These are phyloP conservation scores for Amyelois transitella DNA, from an alignment of 1,140 invertebrate species.

Conservation along the genomic window DNA sequence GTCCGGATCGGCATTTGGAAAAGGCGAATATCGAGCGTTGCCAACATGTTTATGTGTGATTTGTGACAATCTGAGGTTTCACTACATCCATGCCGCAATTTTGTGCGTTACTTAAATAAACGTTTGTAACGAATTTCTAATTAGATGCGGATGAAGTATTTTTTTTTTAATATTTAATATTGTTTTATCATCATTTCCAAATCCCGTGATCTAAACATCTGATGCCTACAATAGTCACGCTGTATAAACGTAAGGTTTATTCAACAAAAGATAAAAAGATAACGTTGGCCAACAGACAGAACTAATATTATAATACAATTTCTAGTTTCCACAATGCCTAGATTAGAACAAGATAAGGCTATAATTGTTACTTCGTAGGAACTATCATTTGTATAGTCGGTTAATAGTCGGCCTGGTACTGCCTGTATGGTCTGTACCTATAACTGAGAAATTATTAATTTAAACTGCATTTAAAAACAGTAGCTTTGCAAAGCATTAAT, in stretches of 20 bases:
- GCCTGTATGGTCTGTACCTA: neutral
- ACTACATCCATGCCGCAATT: neutral
- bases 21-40: slow-evolving; percentile 33
- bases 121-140: neutral
- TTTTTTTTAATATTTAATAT: too few relatives aligned
- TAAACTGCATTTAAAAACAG: neutral
- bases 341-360: neutral
- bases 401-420: neutral
- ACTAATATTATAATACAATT: neutral
- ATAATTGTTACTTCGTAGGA: neutral
- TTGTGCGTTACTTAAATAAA: neutral
- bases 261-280: too few relatives aligned
- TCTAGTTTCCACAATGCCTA: neutral
- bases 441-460: neutral
- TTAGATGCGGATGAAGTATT: too few relatives aligned
- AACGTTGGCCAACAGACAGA: neutral
- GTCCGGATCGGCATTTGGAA: slow-evolving; percentile 38
- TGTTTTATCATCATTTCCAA: too few relatives aligned
- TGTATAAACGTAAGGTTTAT: too few relatives aligned
- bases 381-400: neutral
- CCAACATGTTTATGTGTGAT: slow-evolving; percentile 36
- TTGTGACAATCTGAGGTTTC: neutral
- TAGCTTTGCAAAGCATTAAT: neutral
- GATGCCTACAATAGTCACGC: too few relatives aligned
- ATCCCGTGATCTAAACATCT: too few relatives aligned